Evolutionary conservation across 2,888 invertebrate genomes (phyloP), one percentile per base, ranked within the genome.

Genomic region (Drosophila melanosoma): DNA sequence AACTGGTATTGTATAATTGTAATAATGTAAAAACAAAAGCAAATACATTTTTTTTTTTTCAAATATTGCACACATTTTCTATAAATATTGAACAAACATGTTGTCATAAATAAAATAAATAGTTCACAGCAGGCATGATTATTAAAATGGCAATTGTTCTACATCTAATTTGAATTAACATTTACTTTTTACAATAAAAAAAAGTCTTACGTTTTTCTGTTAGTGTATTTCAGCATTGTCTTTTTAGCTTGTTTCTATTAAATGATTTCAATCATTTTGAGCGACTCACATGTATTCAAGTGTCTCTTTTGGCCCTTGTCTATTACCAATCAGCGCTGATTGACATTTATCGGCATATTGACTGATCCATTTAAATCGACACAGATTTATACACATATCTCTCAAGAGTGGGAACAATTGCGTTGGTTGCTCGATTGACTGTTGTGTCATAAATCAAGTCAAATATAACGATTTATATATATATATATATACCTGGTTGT

Each of bases 311-410:
- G 74, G 71, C 75, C 70, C 70, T 72, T 66, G 63, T 69, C 45
- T 45, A 36, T 53, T 63, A 61, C 38, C 26, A 32, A 56, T 38
- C 42, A 45, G 35, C 23, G 48, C 40, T 70, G 82, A 89, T 84
- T 89, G 85, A 87, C 84, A 87, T 83, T 83, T 81, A 87, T 81
- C 65, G 70, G 81, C 69, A 65, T 75, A 77, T 78, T 69, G 81
- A 73, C 61, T 85, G 83, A 68, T 82, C 68, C 63, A 76, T 71
- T 76, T 76, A 49, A 69, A 69, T 56, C 48, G 10, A 72, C 40
- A 73, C 15, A 38, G n/a, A 67, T 29, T 56, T 38, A 33, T 23
- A 29, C 45, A 61, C 45, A 32, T 12, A 62, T 15, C 23, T 42
- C 23, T 29, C 53, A n/a, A 26, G 40, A n/a, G 64, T 76, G 45